These are phyloP conservation scores for Steromphala cineraria DNA, from an alignment of 2,888 invertebrate genomes.

Conservation along the genomic window DNA sequence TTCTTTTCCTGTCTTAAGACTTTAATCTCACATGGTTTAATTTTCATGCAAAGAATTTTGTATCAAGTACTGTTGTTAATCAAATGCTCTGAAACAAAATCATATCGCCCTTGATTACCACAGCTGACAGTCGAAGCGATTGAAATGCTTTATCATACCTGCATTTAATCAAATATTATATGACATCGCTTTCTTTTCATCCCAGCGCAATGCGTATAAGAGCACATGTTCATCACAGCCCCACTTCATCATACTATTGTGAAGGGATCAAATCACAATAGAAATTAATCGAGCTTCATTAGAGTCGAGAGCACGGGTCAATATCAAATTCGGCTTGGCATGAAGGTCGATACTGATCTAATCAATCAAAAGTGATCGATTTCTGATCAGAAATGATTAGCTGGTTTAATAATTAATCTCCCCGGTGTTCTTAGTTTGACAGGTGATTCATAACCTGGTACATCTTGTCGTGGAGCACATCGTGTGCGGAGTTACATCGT, in stretches of 20 bases:
- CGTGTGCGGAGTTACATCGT: too few relatives aligned
- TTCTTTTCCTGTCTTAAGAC: too few relatives aligned
- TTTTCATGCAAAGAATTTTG: neutral
- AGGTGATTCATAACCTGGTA: too few relatives aligned
- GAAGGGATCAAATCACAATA: neutral
- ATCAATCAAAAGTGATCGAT: neutral
- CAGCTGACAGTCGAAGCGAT: neutral
- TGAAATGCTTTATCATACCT: neutral
- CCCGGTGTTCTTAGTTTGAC: too few relatives aligned
- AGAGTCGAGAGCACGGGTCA: neutral
- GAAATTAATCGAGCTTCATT: neutral
- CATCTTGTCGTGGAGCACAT: too few relatives aligned
- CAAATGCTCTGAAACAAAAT: neutral
- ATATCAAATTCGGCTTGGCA: neutral
- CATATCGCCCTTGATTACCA: neutral
- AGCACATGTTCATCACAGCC: neutral
- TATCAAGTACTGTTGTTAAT: neutral
- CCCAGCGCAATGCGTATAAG: neutral
- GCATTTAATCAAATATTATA: neutral
- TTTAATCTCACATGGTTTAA: neutral
- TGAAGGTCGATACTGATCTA: too few relatives aligned
- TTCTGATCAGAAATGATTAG: neutral
- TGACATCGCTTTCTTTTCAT: neutral
- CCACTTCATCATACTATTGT: neutral
- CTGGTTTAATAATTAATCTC: neutral